A percentile compares a stretch with the other conserved stretches of the same genome.
phyloP scores from a whole-genome alignment of 2,113 vertebrate species.

The Arothron firmamentum region DNA sequence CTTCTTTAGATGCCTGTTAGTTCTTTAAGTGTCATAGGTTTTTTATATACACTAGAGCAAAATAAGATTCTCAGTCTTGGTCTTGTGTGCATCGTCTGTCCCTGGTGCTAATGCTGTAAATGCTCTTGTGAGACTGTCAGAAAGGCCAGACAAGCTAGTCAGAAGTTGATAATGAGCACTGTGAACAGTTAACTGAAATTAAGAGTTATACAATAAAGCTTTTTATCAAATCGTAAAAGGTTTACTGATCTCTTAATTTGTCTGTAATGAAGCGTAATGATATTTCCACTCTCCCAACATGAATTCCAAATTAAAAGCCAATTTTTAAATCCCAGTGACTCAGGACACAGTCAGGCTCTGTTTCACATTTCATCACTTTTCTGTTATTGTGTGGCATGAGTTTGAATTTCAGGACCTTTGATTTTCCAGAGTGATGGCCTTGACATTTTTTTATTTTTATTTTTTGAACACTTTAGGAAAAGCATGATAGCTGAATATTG shows the following conservation, averaged over 20 bases:
- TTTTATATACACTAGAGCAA: conserved; percentile 19
- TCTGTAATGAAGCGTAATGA: conserved; percentile 6
- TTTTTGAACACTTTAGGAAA: too few relatives aligned
- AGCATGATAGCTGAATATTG: too few relatives aligned
- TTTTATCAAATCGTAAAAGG: conserved; percentile 50
- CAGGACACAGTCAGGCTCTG: too few relatives aligned
- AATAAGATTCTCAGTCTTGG: conserved; percentile 12
- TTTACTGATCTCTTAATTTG: conserved; percentile 60
- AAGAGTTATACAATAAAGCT: conserved; percentile 67
- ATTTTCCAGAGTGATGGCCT: too few relatives aligned
- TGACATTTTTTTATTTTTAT: too few relatives aligned
- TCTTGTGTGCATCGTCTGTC: conserved; percentile 41
- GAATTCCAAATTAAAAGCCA: too few relatives aligned
- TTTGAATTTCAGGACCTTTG: too few relatives aligned
- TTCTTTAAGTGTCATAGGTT: conserved; percentile 17
- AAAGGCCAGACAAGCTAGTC: neutral
- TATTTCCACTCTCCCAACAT: neutral
- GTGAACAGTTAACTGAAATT: conserved; percentile 44
- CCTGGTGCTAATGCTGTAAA: conserved; percentile 37
- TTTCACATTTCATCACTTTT: too few relatives aligned
- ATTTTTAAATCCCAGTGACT: too few relatives aligned
- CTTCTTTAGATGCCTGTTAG: conserved; percentile 1
- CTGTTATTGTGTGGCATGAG: too few relatives aligned
- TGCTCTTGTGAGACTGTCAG: conserved; percentile 25
- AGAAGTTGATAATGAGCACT: conserved; percentile 45